Conservation (phyloP, 2,888 invertebrate species). For the Eupelmus urozonus region DNA sequence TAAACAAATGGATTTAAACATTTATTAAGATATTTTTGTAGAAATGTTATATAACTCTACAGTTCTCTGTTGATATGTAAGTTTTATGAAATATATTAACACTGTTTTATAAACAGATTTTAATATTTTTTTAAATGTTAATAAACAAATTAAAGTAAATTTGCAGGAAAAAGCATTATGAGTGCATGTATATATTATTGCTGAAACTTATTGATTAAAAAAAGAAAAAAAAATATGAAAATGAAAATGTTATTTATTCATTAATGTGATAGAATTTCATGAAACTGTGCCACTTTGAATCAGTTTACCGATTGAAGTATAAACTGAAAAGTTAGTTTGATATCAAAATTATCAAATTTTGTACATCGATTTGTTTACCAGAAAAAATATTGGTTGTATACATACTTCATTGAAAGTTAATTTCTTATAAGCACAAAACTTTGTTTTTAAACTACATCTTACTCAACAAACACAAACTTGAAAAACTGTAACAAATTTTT, state of each 20-base stretch:
- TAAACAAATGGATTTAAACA: too few species aligned
- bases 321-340: conserved; percentile 4
- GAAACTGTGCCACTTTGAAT: conserved; percentile 6
- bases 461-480: conserved; percentile 22
- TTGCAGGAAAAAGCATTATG: too few species aligned
- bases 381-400: conserved; percentile 48
- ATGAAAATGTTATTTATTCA: conserved; percentile 7
- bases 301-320: neutral
- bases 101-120: too few species aligned
- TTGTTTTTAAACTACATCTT: conserved; percentile 13
- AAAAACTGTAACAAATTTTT: conserved; percentile 17
- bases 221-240: neutral
- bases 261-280: conserved; percentile 6
- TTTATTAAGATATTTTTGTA: too few species aligned
- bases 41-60: too few species aligned
- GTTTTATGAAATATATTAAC: too few species aligned
- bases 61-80: too few species aligned
- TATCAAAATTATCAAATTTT: conserved; percentile 1
- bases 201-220: neutral
- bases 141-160: too few species aligned
- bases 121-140: too few species aligned
- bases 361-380: conserved; percentile 19
- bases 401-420: conserved; percentile 49
- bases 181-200: neutral
- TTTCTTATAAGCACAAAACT: conserved; percentile 34